These are phyloP conservation scores for Chelonus insularis DNA, from an alignment of 1,140 invertebrate species.

Conservation along the genomic window DNA sequence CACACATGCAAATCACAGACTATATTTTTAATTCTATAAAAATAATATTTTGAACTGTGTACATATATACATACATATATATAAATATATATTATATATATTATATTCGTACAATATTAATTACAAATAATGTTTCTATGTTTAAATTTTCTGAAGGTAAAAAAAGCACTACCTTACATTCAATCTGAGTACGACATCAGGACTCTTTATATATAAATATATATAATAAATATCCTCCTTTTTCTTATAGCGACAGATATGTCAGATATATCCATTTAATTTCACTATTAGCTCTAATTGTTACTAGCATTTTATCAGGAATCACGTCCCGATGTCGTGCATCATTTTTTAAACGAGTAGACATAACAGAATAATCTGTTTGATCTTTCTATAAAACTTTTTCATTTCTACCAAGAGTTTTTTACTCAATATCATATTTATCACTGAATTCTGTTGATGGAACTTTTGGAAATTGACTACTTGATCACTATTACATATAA, in stretches of 20 bases:
- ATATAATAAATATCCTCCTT: background rate
- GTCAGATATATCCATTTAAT: background rate
- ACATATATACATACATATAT: slow-evolving; percentile 18
- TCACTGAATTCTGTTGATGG: too few relatives aligned
- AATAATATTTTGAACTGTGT: slow-evolving; percentile 42
- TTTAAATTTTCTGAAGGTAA: slow-evolving; percentile 30
- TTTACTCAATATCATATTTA: too few relatives aligned
- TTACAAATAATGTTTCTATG: slow-evolving; percentile 30
- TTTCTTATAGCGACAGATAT: background rate
- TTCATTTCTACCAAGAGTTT: too few relatives aligned
- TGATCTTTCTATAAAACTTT: too few relatives aligned
- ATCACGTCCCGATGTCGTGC: too few relatives aligned
- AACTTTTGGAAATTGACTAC: too few relatives aligned
- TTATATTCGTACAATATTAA: slow-evolving; percentile 32
- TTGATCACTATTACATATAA: too few relatives aligned
- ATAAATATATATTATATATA: slow-evolving; percentile 23
- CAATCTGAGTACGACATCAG: slow-evolving; percentile 10
- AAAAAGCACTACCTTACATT: slow-evolving; percentile 2
- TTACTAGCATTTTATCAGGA: too few relatives aligned
- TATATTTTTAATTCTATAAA: slow-evolving; percentile 62
- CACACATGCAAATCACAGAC: slow-evolving; percentile 56
- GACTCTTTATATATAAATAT: too few relatives aligned
- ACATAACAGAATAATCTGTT: too few relatives aligned
- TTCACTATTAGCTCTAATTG: too few relatives aligned
- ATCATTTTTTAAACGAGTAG: too few relatives aligned